A percentile compares a stretch with the other conserved stretches of the same genome.
Evolutionary conservation across 1,140 invertebrate genomes (phyloP).

Genomic region (Drosophila sp.): DNA sequence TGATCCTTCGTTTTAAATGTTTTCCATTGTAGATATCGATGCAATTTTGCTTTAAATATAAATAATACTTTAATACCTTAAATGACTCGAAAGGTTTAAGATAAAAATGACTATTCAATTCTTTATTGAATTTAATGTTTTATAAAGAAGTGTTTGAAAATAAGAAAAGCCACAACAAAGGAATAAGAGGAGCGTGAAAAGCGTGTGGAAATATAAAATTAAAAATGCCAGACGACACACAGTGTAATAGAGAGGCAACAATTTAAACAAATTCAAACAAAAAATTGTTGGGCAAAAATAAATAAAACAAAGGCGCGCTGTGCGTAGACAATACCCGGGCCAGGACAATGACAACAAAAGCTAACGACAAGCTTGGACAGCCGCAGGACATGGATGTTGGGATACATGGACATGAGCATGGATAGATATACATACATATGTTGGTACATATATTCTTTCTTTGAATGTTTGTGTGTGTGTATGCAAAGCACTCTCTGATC

Average conservation of each 20-base stretch:
- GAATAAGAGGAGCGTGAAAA: constrained; percentile 33
- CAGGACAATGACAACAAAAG: constrained; percentile 46
- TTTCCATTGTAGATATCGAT: too few species aligned
- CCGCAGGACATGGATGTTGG: constrained; percentile 27
- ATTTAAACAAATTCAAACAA: constrained; percentile 74
- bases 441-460: not conserved
- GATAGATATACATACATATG: constrained; percentile 29
- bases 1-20: too few species aligned
- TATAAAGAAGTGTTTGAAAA: constrained; percentile 13
- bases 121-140: too few species aligned
- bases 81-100: too few species aligned
- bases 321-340: constrained; percentile 41
- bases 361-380: constrained; percentile 28
- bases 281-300: constrained; percentile 48
- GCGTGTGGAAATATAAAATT: constrained; percentile 35
- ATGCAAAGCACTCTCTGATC: constrained; percentile 47
- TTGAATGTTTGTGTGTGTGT: not conserved
- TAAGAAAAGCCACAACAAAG: constrained; percentile 57
- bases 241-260: constrained; percentile 34
- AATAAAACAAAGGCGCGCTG: constrained; percentile 40
- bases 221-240: constrained; percentile 35
- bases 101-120: too few species aligned
- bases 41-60: too few species aligned
- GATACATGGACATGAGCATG: not conserved
- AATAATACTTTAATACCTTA: too few species aligned